Evolutionary conservation across 2,113 vertebrate genomes (phyloP), one percentile per base, ranked within the genome.

Genomic region (Thinocorus orbignyianus): DNA sequence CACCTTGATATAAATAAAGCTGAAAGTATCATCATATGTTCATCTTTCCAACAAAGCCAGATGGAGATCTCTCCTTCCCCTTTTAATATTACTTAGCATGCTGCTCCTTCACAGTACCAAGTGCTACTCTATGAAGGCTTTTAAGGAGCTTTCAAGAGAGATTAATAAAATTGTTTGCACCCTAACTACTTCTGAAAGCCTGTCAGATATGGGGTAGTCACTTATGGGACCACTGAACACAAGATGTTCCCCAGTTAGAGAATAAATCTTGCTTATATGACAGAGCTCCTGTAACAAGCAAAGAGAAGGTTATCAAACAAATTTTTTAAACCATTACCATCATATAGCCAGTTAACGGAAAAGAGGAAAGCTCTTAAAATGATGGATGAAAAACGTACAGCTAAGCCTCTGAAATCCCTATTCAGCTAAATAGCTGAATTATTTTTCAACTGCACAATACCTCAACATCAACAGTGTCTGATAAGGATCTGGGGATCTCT

Each of bases 361-460:
- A 48, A 87, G 6, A 5, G 17, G 31, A 46, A 74, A 73, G 28
- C 79, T 51, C 95, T n/a, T 80, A 78, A 95, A 62, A 81, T 85
- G 39, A 92, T 74, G 69, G 35, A 95, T 81, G 44, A 92, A 76
- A 46, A 89, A 57, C 17, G 13, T 20, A 49, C 30, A 68, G 13
- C 35, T 94, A 78, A 73, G 46, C 48, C 41, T 81, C 65, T 69
- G 52, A 78, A 90, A 88, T 52, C 55, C 17, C n/a, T 72, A 31
- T 57, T 72, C 44, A 71, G 77, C 52, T 90, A 84, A 92, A 90
- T 71, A 72, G 39, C 31, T 96, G 91, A 94, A 93, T 94, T 97
- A 96, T 96, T 97, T 95, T 97, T 76, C 74, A 93, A 10, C 60
- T 86, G 49, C 44, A 79, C 48, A 86, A 46, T 33, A 95, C 83